phyloP scores from a whole-genome alignment of 2,888 invertebrate species.

The Odiellus spinosus region DNA sequence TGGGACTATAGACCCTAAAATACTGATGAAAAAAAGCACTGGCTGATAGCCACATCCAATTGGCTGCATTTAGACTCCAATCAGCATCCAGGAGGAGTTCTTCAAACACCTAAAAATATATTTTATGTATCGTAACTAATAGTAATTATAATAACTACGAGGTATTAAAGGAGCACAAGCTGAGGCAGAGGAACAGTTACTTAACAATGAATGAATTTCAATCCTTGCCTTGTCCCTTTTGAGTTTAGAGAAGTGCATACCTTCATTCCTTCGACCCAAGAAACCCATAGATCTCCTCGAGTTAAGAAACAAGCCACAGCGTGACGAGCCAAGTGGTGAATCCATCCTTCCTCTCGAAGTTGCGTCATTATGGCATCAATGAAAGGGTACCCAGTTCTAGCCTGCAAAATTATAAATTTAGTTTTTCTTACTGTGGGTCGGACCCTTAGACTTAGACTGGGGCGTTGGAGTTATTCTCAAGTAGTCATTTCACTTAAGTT shows the following conservation, averaged over 20 bases:
- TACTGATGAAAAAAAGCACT: slow-evolving; percentile 76
- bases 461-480: not conserved
- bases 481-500: slow-evolving; percentile 7
- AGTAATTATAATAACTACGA: not conserved
- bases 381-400: slow-evolving; percentile 69
- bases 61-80: slow-evolving; percentile 74
- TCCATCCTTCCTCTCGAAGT: slow-evolving; percentile 71
- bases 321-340: slow-evolving; percentile 70
- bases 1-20: slow-evolving; percentile 69
- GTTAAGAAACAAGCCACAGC: slow-evolving; percentile 79
- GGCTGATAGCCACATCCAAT: slow-evolving; percentile 79
- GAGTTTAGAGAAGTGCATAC: slow-evolving; percentile 32
- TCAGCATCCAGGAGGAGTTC: slow-evolving; percentile 65
- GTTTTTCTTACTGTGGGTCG: slow-evolving; percentile 3
- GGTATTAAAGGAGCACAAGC: no score
- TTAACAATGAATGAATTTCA: slow-evolving; percentile 1
- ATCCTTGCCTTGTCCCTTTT: no score
- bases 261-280: slow-evolving; percentile 67
- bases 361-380: slow-evolving; percentile 83
- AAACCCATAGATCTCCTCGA: slow-evolving; percentile 65
- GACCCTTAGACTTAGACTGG: not conserved
- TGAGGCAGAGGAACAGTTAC: not conserved
- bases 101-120: slow-evolving; percentile 64
- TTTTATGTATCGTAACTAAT: not conserved
- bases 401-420: no score